Percentiles rank a stretch among this genome's conserved stretches.
Conservation (phyloP, 2,113 vertebrate species). For the Equus quagga region DNA sequence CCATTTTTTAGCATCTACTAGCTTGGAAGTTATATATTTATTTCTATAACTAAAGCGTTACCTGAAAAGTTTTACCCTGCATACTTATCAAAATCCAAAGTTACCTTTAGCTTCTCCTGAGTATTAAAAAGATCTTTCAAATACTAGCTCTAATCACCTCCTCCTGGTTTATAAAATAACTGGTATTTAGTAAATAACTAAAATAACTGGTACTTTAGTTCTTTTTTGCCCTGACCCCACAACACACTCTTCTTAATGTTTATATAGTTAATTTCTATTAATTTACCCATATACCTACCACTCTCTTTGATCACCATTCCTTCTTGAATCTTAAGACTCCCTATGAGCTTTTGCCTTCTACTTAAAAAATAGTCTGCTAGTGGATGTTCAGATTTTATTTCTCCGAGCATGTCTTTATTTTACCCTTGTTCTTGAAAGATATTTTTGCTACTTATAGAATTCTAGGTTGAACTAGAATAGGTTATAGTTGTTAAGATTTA, state of each 20-base stretch:
- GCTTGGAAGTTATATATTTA: background rate
- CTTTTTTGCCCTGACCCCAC: background rate
- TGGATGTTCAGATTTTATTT: constrained; percentile 12
- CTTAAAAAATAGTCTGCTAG: background rate
- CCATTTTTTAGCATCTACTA: background rate
- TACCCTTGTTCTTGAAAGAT: background rate
- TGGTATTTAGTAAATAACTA: background rate
- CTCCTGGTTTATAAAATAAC: background rate
- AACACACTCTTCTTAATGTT: background rate
- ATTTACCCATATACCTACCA: background rate
- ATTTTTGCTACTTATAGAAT: constrained; percentile 11
- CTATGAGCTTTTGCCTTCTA: background rate
- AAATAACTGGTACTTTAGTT: background rate
- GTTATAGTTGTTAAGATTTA: constrained; percentile 11
- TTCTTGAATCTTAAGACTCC: constrained; percentile 6
- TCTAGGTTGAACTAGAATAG: background rate
- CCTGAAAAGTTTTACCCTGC: background rate
- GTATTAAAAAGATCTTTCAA: constrained; percentile 8
- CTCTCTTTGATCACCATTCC: background rate
- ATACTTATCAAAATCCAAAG: constrained; percentile 12
- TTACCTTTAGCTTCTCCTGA: background rate
- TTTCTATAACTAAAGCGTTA: background rate
- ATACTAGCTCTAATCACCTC: background rate
- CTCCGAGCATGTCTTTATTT: constrained; percentile 22
- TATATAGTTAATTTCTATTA: constrained; percentile 11